Evolutionary conservation across 2,888 invertebrate species (phyloP).

Genomic region (Lobophora halterata): DNA sequence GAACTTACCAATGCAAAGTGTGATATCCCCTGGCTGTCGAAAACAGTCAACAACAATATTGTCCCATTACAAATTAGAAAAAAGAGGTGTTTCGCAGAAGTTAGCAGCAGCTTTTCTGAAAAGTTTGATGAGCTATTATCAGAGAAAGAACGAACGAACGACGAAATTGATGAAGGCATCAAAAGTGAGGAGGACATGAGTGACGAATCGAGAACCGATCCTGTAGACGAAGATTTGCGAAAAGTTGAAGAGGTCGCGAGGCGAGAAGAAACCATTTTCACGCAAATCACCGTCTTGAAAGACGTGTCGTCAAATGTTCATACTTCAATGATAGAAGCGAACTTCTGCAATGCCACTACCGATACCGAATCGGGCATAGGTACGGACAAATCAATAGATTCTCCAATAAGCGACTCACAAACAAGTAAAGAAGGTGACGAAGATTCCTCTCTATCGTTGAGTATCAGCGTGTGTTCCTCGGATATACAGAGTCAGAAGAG

Average conservation of each 20-base stretch:
- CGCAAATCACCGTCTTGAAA: constrained; percentile 72
- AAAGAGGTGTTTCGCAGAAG: constrained; percentile 71
- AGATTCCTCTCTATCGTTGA: constrained; percentile 68
- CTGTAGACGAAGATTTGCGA: constrained; percentile 45
- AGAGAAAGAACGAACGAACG: constrained; percentile 41
- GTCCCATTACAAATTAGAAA: constrained; percentile 63
- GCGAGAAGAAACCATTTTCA: constrained; percentile 69
- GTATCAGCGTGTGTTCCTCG: constrained; percentile 66
- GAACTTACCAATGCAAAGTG: constrained; percentile 58
- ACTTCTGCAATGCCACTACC: constrained; percentile 64
- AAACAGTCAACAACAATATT: constrained; percentile 73
- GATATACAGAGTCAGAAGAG: constrained; percentile 81
- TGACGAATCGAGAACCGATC: constrained; percentile 37
- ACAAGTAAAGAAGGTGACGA: constrained; percentile 75
- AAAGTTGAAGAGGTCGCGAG: constrained; percentile 65
- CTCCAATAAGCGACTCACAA: constrained; percentile 72
- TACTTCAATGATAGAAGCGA: constrained; percentile 68
- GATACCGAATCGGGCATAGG: constrained; percentile 75
- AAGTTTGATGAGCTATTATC: constrained; percentile 53
- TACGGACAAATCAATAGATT: constrained; percentile 74
- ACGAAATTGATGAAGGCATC: constrained; percentile 27
- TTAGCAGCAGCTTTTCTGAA: constrained; percentile 60
- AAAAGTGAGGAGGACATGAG: constrained; percentile 32
- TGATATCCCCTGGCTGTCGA: constrained; percentile 75
- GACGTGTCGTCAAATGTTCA: constrained; percentile 72